These are phyloP conservation scores for Yponomeuta plumbellus DNA, from an alignment of 2,888 invertebrate species.

Conservation along the genomic window DNA sequence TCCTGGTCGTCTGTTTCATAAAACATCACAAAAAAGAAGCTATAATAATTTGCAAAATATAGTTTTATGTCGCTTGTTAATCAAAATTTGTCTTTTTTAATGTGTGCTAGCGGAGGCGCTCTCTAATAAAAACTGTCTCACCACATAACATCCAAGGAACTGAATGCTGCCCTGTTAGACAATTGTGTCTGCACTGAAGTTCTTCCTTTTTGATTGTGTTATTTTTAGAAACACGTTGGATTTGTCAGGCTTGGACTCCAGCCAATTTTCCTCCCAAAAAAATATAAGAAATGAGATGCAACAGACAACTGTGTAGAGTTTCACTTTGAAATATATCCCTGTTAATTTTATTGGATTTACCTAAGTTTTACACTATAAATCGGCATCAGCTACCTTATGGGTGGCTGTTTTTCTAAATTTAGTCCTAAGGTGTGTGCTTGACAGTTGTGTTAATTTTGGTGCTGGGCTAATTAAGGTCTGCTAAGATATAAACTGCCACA, in stretches of 20 bases:
- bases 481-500: background rate
- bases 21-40: too few relatives aligned
- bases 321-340: background rate
- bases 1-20: too few relatives aligned
- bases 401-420: conserved; percentile 70
- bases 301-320: background rate
- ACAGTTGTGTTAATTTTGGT: background rate
- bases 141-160: conserved; percentile 27
- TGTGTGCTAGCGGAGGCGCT: too few relatives aligned
- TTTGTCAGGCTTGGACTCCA: conserved; percentile 51
- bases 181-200: background rate
- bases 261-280: conserved; percentile 40
- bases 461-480: conserved; percentile 5
- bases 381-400: conserved; percentile 41
- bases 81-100: too few relatives aligned
- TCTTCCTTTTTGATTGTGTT: conserved; percentile 25
- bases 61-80: too few relatives aligned
- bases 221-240: conserved; percentile 57
- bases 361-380: background rate
- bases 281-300: background rate
- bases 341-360: background rate
- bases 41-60: too few relatives aligned
- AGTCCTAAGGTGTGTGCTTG: conserved; percentile 35
- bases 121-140: background rate
- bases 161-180: conserved; percentile 34